These are phyloP conservation scores for Planococcus citri DNA, from an alignment of 1,140 invertebrate species.

Conservation along the genomic window DNA sequence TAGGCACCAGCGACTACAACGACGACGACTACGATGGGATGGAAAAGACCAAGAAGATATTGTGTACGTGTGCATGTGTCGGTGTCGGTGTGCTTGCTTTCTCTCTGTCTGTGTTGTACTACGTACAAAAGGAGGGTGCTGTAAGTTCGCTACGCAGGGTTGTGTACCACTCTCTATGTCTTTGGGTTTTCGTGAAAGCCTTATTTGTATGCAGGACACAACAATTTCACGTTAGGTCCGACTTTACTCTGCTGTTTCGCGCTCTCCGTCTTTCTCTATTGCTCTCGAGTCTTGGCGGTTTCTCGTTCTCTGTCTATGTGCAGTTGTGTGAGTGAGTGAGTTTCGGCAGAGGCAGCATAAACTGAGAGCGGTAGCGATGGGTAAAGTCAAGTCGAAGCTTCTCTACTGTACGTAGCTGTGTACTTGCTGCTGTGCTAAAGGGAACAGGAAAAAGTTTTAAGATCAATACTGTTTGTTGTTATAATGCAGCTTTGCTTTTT, in stretches of 20 bases:
- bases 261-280: no score
- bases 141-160: not conserved
- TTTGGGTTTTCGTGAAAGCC: not conserved
- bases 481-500: not conserved
- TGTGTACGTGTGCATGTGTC: no score
- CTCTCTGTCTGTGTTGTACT: no score
- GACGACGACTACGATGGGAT: no score
- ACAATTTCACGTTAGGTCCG: constrained; percentile 6
- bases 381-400: not conserved
- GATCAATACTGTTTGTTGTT: constrained; percentile 7
- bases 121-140: not conserved
- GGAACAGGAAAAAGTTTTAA: not conserved
- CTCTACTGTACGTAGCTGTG: no score
- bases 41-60: not conserved
- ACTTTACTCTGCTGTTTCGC: not conserved
- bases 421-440: not conserved
- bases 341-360: no score
- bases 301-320: no score
- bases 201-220: constrained; percentile 6
- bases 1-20: not conserved
- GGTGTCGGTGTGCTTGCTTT: not conserved
- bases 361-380: not conserved
- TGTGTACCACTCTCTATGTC: not conserved
- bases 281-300: no score
- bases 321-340: no score